A percentile compares a stretch with the other conserved stretches of the same genome.
These are phyloP conservation scores for Haliclona indistincta DNA, from an alignment of 37 sponge, comb jelly and placozoan species.

Conservation along the genomic window DNA sequence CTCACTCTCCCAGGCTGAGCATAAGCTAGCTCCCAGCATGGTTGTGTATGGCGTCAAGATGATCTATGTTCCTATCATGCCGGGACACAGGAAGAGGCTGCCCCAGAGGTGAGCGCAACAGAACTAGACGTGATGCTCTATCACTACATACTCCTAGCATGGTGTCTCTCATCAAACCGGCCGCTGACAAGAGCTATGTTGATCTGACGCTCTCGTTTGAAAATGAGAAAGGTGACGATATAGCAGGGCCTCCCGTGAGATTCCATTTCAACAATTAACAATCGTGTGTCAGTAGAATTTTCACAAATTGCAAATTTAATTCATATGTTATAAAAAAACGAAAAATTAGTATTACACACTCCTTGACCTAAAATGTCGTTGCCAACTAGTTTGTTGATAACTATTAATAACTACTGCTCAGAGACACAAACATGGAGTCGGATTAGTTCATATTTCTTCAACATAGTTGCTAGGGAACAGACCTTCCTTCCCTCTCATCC, in stretches of 20 bases:
- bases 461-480: constrained; percentile 95
- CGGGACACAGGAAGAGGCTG: constrained; percentile 82
- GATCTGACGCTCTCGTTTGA: constrained; percentile 83
- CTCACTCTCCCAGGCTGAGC: constrained; percentile 31
- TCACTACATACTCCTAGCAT: constrained; percentile 28
- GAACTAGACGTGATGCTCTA: not conserved
- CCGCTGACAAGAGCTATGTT: constrained; percentile 51
- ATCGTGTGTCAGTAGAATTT: too few relatives aligned
- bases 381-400: too few relatives aligned
- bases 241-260: constrained; percentile 65
- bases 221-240: constrained; percentile 51
- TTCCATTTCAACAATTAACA: constrained; percentile 41
- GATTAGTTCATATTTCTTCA: constrained; percentile 74
- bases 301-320: too few relatives aligned
- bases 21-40: constrained; percentile 78
- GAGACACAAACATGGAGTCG: too few relatives aligned
- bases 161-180: constrained; percentile 60
- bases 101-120: constrained; percentile 54
- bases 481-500: constrained; percentile 84
- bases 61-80: constrained; percentile 94
- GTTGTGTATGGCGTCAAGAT: constrained; percentile 93
- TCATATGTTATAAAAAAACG: not conserved
- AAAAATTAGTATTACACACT: not conserved
- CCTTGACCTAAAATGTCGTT: too few relatives aligned
- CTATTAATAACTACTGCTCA: too few relatives aligned